Conservation (phyloP, 2,113 vertebrate genomes). For the Scomber japonicus region DNA sequence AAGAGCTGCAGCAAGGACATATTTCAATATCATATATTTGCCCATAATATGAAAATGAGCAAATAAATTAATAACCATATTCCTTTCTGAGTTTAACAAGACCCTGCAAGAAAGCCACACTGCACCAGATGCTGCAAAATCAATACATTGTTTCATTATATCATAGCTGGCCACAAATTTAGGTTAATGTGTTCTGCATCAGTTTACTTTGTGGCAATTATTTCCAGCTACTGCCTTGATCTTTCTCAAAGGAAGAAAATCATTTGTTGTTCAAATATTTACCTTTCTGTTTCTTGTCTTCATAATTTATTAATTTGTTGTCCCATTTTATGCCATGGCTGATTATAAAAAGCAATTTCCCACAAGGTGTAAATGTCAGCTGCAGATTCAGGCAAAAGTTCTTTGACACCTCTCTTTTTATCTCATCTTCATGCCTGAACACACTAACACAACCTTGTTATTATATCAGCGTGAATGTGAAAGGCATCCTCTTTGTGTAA, state of each 20-base stretch:
- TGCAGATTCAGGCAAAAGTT: conserved; percentile 6
- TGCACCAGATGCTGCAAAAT: not conserved
- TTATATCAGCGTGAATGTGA: conserved; percentile 13
- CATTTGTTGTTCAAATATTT: not conserved
- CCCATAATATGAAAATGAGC: conserved; percentile 4
- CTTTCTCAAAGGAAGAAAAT: not conserved
- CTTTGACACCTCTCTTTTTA: conserved; percentile 16
- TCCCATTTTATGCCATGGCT: not conserved
- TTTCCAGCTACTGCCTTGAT: not conserved
- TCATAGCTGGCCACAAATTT: not conserved
- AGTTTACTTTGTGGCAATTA: not conserved
- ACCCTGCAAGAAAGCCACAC: not conserved
- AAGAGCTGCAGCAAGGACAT: conserved; percentile 4
- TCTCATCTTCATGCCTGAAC: conserved; percentile 13
- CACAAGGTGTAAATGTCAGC: not conserved
- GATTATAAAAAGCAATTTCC: not conserved
- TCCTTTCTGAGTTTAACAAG: not conserved
- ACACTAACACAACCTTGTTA: conserved; percentile 20
- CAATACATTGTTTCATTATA: not conserved
- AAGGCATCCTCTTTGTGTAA: conserved; percentile 1
- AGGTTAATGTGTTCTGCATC: not conserved
- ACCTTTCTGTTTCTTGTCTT: not conserved
- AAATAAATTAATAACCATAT: not conserved
- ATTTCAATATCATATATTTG: not conserved
- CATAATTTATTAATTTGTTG: not conserved